Conservation (phyloP, 2,113 vertebrate species). For the Myrmecobius fasciatus region DNA sequence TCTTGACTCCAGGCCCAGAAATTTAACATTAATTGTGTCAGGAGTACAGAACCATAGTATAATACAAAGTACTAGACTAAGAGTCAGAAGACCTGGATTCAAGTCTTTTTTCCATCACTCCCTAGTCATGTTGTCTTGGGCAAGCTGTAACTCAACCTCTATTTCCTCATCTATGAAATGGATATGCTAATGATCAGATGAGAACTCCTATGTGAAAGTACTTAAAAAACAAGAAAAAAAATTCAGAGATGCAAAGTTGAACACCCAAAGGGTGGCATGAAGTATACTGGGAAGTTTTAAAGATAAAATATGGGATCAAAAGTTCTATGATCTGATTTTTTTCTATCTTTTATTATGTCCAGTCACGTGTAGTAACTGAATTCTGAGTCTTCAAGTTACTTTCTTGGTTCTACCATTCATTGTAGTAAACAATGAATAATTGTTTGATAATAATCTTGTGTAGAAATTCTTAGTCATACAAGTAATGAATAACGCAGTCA, state of each 20-base stretch:
- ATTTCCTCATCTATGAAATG: neutral
- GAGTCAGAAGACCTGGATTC: neutral
- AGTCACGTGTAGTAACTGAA: neutral
- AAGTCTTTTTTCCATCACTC: neutral
- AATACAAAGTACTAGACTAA: neutral
- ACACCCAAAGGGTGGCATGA: neutral
- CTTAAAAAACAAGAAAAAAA: neutral
- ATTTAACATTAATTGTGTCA: no score
- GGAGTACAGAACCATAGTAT: neutral
- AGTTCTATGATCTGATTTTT: neutral
- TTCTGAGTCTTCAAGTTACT: neutral
- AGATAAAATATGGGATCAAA: no score
- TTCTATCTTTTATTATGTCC: neutral
- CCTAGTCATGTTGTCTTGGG: neutral
- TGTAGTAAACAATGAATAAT: neutral
- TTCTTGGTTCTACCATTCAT: neutral
- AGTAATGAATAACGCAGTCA: no score
- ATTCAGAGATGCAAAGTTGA: neutral
- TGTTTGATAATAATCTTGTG: no score
- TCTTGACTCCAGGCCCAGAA: no score
- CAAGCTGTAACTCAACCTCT: neutral
- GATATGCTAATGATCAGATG: neutral
- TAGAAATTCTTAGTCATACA: neutral
- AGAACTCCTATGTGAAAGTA: neutral
- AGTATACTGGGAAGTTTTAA: neutral